Base-by-base conservation (phyloP, 2,113 vertebrate genomes). In the Struthidea cinerea region DNA sequence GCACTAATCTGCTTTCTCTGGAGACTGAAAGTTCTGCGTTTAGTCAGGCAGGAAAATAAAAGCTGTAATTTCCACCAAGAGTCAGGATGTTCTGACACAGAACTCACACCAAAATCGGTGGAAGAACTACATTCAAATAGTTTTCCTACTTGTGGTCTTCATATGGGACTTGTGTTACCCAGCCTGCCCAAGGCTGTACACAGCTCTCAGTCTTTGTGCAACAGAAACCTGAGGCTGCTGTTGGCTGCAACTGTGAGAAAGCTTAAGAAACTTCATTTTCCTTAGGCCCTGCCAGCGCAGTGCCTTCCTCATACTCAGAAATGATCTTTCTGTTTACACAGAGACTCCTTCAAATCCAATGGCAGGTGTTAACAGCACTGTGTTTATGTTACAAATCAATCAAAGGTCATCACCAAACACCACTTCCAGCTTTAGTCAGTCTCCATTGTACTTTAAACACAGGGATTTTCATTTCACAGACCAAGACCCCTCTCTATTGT, bases 1-100 rank as follows among this genome's bases (percentile, higher is more conserved):
- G 47, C 69, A 16, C 52, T 89, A 8, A 71, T 91, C 86, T 52
- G 21, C 28, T 80, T 84, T 59, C 93, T 84, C 96, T 75, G 77
- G 95, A 94, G 94, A 69, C 87, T 16, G 33, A 52, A 90, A 92
- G 57, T 82, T 91, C 69, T 95, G 89, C 44, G 87, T 94, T 93
- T 73, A 92, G 57, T 87, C 91, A 89, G 64, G 61, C 79, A 84
- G 91, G 93, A 95, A 96, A 95, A 90, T 41, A 90, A 86, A 77
- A 37, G 68, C 83, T 89, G 86, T 93, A 46, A 89, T 94, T 95
- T 96, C 95, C 91, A 90, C 60, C 73, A 81, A 6, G 50, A 84
- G 84, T 79, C 94, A 84, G 69, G n/a, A 28, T 30, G 56, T 82
- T 89, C 93, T 95, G 95, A 92, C 93, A 94, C 57, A 88, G 71